A percentile compares a stretch with the other conserved stretches of the same genome.
phyloP scores from a whole-genome alignment of 2,888 invertebrate species.

The Hypena proboscidalis region DNA sequence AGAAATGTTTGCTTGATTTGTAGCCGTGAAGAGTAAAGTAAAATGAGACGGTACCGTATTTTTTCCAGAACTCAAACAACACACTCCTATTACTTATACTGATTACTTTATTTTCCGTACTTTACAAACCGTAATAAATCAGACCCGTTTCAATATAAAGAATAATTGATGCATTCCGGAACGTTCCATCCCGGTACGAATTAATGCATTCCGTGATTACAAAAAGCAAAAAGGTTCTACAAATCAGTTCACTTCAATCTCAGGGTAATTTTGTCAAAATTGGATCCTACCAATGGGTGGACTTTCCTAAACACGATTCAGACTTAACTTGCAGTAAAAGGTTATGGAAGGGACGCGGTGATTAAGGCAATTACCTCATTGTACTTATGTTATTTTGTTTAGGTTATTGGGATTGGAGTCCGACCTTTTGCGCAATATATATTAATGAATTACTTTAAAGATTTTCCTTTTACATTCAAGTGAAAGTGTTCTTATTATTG shows the following conservation, averaged over 20 bases:
- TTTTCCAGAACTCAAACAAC: neutral
- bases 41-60: neutral
- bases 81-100: conserved; percentile 6
- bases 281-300: conserved; percentile 27
- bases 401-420: conserved; percentile 48
- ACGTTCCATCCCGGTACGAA: conserved; percentile 11
- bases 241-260: conserved; percentile 21
- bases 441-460: conserved; percentile 39
- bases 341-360: conserved; percentile 56
- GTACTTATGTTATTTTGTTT: conserved; percentile 56
- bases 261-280: conserved; percentile 34
- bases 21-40: too few relatives aligned
- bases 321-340: conserved; percentile 64
- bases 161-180: conserved; percentile 26
- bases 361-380: conserved; percentile 67
- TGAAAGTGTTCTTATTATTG: conserved; percentile 2
- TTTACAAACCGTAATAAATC: conserved; percentile 5
- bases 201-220: conserved; percentile 29
- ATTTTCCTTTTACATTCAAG: conserved; percentile 18
- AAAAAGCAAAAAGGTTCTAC: conserved; percentile 22
- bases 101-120: conserved; percentile 8
- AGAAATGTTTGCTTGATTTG: too few relatives aligned
- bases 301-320: conserved; percentile 59
- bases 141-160: conserved; percentile 10
- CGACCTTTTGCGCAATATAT: conserved; percentile 42